Percentiles rank a stretch among this genome's conserved stretches.
phyloP scores from a whole-genome alignment of 2,797 vertebrate genomes.

The Morus bassanus region DNA sequence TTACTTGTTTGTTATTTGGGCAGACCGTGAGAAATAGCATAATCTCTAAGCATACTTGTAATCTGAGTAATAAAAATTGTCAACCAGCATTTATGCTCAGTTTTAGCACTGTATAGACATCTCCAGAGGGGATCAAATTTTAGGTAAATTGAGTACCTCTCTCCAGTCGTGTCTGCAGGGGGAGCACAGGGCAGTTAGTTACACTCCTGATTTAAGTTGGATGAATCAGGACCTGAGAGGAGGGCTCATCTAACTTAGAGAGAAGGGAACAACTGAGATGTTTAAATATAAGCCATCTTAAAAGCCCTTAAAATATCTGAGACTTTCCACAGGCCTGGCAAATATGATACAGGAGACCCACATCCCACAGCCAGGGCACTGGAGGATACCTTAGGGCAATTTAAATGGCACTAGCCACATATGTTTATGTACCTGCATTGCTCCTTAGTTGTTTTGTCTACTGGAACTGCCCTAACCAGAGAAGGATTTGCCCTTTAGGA shows the following conservation, averaged over 20 bases:
- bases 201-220: background rate
- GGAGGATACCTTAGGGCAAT: background rate
- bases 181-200: background rate
- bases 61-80: background rate
- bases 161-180: background rate
- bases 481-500: background rate
- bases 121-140: background rate
- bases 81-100: background rate
- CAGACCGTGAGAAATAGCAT: background rate
- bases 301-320: background rate
- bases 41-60: background rate
- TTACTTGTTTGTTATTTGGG: background rate
- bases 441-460: background rate
- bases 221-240: rapidly evolving
- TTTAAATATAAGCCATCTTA: background rate
- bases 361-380: background rate
- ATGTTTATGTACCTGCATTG: background rate
- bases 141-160: background rate
- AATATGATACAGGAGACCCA: background rate
- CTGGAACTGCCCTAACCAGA: background rate
- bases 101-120: background rate
- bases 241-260: background rate
- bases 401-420: background rate
- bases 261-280: background rate
- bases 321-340: background rate